Conservation (phyloP, 2,797 vertebrate species). For the Peromyscus melanophrys region DNA sequence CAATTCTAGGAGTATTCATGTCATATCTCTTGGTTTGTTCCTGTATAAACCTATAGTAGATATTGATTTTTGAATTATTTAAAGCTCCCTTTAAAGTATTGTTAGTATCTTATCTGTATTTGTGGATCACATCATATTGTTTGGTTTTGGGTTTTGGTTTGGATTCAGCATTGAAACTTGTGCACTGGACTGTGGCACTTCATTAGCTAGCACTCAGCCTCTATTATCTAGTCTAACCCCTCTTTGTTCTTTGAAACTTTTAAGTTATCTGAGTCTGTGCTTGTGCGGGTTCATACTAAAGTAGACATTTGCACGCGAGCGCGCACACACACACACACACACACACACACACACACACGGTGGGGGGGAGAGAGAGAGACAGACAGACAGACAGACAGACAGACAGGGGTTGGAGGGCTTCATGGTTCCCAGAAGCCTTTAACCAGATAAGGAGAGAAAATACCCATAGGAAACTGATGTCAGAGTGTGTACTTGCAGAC, state of each 20-base stretch:
- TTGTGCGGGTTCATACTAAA: not conserved
- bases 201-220: not conserved
- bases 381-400: not conserved
- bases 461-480: not conserved
- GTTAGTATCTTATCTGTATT: not conserved
- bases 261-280: not conserved
- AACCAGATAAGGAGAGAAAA: not conserved
- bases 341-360: not conserved
- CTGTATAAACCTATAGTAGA: not conserved
- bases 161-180: not conserved
- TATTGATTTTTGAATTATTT: not conserved
- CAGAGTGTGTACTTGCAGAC: not conserved
- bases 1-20: not conserved
- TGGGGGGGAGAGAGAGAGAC: no score
- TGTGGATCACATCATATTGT: not conserved
- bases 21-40: not conserved
- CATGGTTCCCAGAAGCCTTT: not conserved
- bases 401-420: not conserved
- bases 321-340: not conserved
- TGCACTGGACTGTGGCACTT: not conserved
- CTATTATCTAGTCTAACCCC: not conserved
- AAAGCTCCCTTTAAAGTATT: slow-evolving; percentile 43
- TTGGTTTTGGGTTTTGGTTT: not conserved
- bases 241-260: not conserved
- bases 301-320: not conserved